Conservation (phyloP, 2,797 vertebrate genomes). For the Champsocephalus esox region DNA sequence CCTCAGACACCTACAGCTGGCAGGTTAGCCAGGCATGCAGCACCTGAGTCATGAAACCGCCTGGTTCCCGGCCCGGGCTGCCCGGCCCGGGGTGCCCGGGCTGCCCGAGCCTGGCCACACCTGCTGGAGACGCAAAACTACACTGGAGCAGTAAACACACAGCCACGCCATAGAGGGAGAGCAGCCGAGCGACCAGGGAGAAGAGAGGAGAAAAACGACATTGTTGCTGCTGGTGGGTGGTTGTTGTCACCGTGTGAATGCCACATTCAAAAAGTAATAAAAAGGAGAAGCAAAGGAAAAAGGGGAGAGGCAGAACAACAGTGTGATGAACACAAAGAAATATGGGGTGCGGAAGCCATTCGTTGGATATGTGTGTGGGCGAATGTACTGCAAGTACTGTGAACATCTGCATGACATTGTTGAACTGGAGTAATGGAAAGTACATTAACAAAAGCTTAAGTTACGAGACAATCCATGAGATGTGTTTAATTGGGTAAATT, state of each 20-base stretch:
- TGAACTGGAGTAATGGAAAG: not conserved
- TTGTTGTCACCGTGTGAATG: constrained; percentile 42
- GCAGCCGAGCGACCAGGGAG: constrained; percentile 43
- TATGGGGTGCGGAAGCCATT: not conserved
- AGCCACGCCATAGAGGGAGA: constrained; percentile 31
- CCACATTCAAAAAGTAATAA: constrained; percentile 31
- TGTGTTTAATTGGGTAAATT: too few species aligned
- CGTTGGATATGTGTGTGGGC: not conserved
- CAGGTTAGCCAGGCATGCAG: constrained; percentile 73
- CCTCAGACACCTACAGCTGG: constrained; percentile 78
- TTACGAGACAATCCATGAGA: not conserved
- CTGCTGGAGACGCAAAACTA: constrained; percentile 78
- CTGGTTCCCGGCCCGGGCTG: constrained; percentile 71
- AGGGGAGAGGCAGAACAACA: constrained; percentile 1
- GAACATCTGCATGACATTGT: not conserved
- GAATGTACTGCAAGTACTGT: not conserved
- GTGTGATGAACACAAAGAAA: constrained; percentile 16
- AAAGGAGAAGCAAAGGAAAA: not conserved
- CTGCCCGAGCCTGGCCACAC: constrained; percentile 68
- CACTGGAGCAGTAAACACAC: constrained; percentile 71
- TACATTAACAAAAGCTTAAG: not conserved
- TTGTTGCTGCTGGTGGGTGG: constrained; percentile 31
- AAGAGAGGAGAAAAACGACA: not conserved
- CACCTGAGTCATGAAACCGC: constrained; percentile 80
- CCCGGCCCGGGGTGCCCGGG: constrained; percentile 60